Conservation (phyloP, 2,797 vertebrate genomes). For the Cichlasoma orientale region DNA sequence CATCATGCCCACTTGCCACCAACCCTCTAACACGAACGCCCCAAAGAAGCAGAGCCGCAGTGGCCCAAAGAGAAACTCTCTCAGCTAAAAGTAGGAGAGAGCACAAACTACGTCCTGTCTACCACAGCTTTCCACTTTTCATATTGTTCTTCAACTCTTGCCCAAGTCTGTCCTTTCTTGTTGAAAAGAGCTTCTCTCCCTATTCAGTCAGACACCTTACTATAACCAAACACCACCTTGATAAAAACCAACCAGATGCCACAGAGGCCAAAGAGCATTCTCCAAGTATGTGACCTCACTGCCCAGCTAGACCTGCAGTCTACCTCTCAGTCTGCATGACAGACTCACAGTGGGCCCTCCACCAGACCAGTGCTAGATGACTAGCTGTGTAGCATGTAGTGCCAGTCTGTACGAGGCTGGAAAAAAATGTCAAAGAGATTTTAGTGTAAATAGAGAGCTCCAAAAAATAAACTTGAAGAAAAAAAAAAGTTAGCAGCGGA, state of each 20-base stretch:
- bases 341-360: constrained; percentile 90
- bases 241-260: constrained; percentile 81
- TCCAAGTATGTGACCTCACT: constrained; percentile 99
- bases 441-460: constrained; percentile 80
- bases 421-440: constrained; percentile 81
- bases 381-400: constrained; percentile 92
- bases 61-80: constrained; percentile 89
- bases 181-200: constrained; percentile 63
- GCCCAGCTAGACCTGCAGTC: constrained; percentile 96
- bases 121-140: constrained; percentile 75
- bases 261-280: constrained; percentile 99
- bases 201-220: constrained; percentile 62
- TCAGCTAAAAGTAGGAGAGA: constrained; percentile 78
- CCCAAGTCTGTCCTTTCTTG: constrained; percentile 59
- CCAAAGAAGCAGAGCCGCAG: constrained; percentile 80
- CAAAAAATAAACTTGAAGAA: constrained; percentile 86
- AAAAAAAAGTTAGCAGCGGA: constrained; percentile 75
- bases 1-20: constrained; percentile 79
- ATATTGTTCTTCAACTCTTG: constrained; percentile 54
- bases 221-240: constrained; percentile 78
- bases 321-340: constrained; percentile 97
- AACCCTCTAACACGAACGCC: constrained; percentile 76
- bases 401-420: constrained; percentile 88
- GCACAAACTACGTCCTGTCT: constrained; percentile 67
- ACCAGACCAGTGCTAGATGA: constrained; percentile 88